Evolutionary conservation across 2,888 invertebrate species (phyloP).

Genomic region (Chrysodeixis includens): DNA sequence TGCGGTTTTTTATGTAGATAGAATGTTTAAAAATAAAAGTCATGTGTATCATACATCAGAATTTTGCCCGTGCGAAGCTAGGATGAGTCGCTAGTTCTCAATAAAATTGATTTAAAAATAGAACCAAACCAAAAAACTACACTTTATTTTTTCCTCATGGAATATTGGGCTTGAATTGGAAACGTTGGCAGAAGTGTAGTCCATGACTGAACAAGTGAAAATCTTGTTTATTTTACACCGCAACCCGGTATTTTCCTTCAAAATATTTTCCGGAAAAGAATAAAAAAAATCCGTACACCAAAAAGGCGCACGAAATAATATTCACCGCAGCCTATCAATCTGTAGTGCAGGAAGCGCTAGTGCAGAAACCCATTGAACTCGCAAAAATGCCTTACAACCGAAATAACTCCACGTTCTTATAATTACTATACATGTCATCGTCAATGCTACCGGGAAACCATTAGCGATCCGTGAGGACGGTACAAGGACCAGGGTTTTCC

Average conservation of each 20-base stretch:
- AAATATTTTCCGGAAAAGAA: neutral
- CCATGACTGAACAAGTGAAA: neutral
- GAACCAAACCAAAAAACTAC: neutral
- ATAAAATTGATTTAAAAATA: neutral
- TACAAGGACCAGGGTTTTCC: slow-evolving; percentile 68
- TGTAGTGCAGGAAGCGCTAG: neutral
- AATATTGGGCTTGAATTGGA: neutral
- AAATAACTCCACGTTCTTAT: slow-evolving; percentile 41
- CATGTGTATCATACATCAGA: no score
- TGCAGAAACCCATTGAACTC: neutral
- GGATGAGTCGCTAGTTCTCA: no score
- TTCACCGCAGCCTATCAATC: neutral
- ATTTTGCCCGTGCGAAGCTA: no score
- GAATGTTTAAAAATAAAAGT: no score
- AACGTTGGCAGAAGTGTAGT: neutral
- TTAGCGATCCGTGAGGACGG: slow-evolving; percentile 65
- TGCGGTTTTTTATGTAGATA: no score
- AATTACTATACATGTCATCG: slow-evolving; percentile 61
- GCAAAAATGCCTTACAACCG: slow-evolving; percentile 14
- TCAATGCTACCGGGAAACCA: slow-evolving; percentile 69
- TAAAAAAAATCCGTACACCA: neutral
- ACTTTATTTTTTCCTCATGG: neutral
- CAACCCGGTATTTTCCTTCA: neutral
- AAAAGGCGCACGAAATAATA: neutral
- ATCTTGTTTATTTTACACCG: slow-evolving; percentile 4